Percentiles rank a stretch among this genome's conserved stretches.
Conservation (phyloP, 1,140 invertebrate species). For the Cydia pomonella region DNA sequence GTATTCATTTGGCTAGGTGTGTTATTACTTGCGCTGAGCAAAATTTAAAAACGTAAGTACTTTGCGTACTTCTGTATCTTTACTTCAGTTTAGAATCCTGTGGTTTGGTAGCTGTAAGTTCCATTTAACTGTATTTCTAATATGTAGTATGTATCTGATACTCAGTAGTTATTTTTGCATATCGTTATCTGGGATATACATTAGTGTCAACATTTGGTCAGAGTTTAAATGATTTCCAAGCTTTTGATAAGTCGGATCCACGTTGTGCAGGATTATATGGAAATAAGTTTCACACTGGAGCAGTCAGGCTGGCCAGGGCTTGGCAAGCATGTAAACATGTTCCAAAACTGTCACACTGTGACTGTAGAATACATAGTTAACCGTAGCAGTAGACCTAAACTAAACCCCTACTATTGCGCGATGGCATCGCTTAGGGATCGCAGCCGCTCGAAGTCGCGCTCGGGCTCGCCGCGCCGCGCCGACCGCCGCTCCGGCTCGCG, state of each 20-base stretch:
- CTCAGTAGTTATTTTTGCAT: background rate
- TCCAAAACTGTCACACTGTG: too few species aligned
- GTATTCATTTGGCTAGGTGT: conserved; percentile 76
- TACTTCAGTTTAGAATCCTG: background rate
- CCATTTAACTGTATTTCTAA: background rate
- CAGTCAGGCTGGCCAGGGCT: too few species aligned
- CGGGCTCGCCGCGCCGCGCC: conserved; percentile 57
- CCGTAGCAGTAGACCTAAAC: conserved; percentile 45
- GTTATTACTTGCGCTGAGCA: conserved; percentile 75
- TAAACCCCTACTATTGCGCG: conserved; percentile 57
- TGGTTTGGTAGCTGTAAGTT: background rate
- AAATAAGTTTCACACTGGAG: too few species aligned
- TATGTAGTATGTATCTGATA: background rate
- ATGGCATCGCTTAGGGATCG: conserved; percentile 56
- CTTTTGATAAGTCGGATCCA: too few species aligned
- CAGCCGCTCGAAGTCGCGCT: conserved; percentile 69
- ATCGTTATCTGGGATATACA: background rate
- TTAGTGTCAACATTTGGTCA: conserved; percentile 4
- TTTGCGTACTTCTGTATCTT: conserved; percentile 38
- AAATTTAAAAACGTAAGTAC: conserved; percentile 76
- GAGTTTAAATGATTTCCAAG: background rate
- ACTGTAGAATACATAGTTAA: conserved; percentile 35
- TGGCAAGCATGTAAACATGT: too few species aligned
- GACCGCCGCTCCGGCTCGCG: conserved; percentile 57
- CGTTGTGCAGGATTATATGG: too few species aligned